Evolutionary conservation across 2,113 vertebrate species (phyloP), one percentile per base, ranked within the genome.

Genomic region (Campylorhamphus procurvoides): DNA sequence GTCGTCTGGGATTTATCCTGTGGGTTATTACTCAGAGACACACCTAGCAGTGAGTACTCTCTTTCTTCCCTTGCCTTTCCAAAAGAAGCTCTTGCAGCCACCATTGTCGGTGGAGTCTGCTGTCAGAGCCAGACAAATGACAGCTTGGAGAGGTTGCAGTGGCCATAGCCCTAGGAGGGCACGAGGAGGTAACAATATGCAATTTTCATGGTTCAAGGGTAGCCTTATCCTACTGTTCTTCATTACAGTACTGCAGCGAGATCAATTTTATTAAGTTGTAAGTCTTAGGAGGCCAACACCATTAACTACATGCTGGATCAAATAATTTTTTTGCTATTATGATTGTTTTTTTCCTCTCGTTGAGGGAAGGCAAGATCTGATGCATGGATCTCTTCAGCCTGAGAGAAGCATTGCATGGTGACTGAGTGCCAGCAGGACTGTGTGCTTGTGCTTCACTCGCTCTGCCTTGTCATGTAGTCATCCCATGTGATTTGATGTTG

Each of bases 151-250:
- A 94, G 97, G 97, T 92, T 97, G 92, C 94, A 87, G 94, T 37
- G 56, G 97, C 92, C 96, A 62, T n/a, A 88, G 94, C 97, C 96
- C 97, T 97, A 94, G 98, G 98, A 98, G 97, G 97, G 97, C 98
- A 95, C 1, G 5, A 93, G 96, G 96, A 96, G 93, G 97, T 97
- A 97, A 97, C 96, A 93, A 96, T 72, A 77, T 93, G 95, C 97
- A 98, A 97, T 98, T 98, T 98, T 97, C 98, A 73, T 96, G 95
- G 97, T 98, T 97, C 95, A 90, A 94, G 97, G 97, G 96, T 95
- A 98, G 97, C 97, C 97, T 97, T 95, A 97, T 98, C 97, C 91
- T 71, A 96, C 97, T 90, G 96, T 96, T 98, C 97, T 96, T 98
- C 96, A 96, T 98, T 97, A 97, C 95, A 96, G 97, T 91, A 84